Conservation (phyloP, 2,113 vertebrate genomes). For the Marcusenius ussheri region DNA sequence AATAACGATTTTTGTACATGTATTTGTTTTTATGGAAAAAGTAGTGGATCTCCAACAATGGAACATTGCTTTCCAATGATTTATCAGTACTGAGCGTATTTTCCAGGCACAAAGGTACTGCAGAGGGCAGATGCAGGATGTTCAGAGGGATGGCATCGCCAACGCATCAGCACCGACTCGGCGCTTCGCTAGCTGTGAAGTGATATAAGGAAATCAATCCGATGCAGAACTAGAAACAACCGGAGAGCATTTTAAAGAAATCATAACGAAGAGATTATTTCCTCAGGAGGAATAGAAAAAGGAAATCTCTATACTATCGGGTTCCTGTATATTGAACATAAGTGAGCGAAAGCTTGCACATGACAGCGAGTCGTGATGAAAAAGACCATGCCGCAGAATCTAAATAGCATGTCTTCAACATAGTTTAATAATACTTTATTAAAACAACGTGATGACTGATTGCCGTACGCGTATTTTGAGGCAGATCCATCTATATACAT, state of each 20-base stretch:
- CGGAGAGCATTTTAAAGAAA: not conserved
- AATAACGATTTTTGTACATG: not conserved
- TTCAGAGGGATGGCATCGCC: not conserved
- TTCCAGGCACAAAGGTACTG: not conserved
- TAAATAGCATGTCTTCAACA: not conserved
- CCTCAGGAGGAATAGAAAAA: not conserved
- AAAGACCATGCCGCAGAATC: not conserved
- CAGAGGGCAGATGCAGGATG: not conserved
- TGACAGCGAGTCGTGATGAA: not conserved
- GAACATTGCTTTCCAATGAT: not conserved
- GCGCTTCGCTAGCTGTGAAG: not conserved
- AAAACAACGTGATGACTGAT: not conserved
- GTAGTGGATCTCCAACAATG: not conserved
- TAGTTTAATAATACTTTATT: not conserved
- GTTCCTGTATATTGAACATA: not conserved
- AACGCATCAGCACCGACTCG: not conserved
- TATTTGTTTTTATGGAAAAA: not conserved
- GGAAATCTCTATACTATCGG: not conserved
- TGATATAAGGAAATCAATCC: not conserved
- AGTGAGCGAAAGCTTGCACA: not conserved
- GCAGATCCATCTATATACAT: not conserved
- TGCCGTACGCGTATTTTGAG: not conserved
- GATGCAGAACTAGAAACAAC: not conserved
- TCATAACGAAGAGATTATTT: not conserved
- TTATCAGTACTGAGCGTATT: not conserved